Evolutionary conservation across 2,113 vertebrate species (phyloP), one percentile per base, ranked within the genome.

Genomic region (Charina bottae): DNA sequence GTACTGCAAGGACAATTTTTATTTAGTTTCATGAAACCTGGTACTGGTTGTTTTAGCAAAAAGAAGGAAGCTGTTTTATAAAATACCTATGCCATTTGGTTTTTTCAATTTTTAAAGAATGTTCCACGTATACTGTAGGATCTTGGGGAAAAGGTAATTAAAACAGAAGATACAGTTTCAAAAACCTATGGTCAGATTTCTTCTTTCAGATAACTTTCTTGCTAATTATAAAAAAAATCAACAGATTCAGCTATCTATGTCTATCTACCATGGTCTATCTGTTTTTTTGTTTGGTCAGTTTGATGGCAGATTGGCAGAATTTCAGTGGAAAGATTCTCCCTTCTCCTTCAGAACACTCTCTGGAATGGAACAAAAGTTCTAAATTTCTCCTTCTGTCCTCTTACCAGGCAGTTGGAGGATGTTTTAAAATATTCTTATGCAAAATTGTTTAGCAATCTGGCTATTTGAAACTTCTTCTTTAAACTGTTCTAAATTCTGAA

Each of bases 1-100:
- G 93, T 62, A 92, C 90, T 85, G 88, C 92, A 96, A 88, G 96
- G 94, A 95, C 91, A 83, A 93, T 96, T 96, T 96, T 60, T 96
- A 93, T 90, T 92, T 92, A 95, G 92, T 92, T 37, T 91, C 87
- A 88, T 89, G 94, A 93, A 17, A 24, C 89, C 94, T 85, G 28
- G 3, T 87, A 88, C 6, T 90, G 85, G 91, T 13, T 12, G 87
- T 95, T 19, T 3, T n/a, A 93, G 64, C 0, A 1, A 37, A 60
- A 58, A 0, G 93, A 88, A 58, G 1, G 7, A 55, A 89, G 85
- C 26, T 56, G 54, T 62, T 90, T 68, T 83, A 72, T 55, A 89
- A 94, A 86, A 49, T 11, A 46, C 23, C 4, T 10, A 68, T n/a
- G 68, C n/a, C 68, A 3, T 5, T 2, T 23, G 84, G 72, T 91